Evolutionary conservation across 2,797 vertebrate genomes (phyloP).

Genomic region (Columba guinea): DNA sequence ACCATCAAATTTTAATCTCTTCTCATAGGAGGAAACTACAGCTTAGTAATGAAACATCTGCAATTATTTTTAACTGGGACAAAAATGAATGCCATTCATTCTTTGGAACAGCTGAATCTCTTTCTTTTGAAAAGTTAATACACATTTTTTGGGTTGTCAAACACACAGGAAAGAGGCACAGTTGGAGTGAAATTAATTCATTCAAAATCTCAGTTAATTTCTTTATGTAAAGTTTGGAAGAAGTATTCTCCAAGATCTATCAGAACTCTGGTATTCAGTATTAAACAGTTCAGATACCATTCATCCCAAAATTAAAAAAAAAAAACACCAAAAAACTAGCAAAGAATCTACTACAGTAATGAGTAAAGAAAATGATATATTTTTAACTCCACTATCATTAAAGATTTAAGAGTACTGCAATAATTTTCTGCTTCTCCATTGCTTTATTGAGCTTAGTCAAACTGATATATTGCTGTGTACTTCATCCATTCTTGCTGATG

Average conservation of each 20-base stretch:
- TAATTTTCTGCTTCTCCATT: conserved; percentile 53
- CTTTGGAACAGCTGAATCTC: conserved; percentile 29
- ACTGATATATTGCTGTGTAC: conserved; percentile 51
- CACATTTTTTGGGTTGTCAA: not conserved
- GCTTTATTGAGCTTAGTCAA: conserved; percentile 40
- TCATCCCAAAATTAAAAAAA: not conserved
- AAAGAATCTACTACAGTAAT: not conserved
- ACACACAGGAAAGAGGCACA: not conserved
- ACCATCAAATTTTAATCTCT: conserved; percentile 19
- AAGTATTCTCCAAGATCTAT: not conserved
- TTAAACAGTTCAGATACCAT: not conserved
- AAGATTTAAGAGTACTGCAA: conserved; percentile 62
- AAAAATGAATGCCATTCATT: conserved; percentile 35
- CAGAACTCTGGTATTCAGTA: not conserved
- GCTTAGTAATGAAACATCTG: conserved; percentile 54
- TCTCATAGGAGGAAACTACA: conserved; percentile 2
- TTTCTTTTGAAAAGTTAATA: conserved; percentile 6
- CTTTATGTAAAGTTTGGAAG: not conserved
- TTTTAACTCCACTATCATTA: conserved; percentile 36
- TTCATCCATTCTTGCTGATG: conserved; percentile 52
- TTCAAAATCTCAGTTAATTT: not conserved
- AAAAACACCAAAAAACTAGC: not conserved
- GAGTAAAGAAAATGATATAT: conserved; percentile 51
- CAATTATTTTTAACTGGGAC: conserved; percentile 49
- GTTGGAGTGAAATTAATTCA: not conserved